Evolutionary conservation across 2,113 vertebrate genomes (phyloP), one percentile per base, ranked within the genome.

Genomic region (Echinops telfairi): DNA sequence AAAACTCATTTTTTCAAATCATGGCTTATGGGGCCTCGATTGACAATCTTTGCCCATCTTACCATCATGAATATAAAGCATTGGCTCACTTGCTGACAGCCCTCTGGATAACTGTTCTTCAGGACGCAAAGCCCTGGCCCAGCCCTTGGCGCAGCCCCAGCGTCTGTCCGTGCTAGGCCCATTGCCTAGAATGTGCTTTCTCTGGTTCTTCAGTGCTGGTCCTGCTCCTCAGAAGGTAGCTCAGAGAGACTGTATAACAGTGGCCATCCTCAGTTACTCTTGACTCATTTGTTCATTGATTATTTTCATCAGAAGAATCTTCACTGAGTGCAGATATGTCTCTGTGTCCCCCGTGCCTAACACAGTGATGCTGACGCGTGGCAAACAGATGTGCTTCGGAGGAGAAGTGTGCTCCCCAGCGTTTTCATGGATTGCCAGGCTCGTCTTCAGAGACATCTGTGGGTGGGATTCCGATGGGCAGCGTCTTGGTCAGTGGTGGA

Each of bases 1-100:
- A 83, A 92, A 75, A 62, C 25, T 82, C 29, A 31, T 78, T 80
- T 92, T 60, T 81, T 77, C 47, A 53, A 53, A 31, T 62, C 36
- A 20, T 53, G 23, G 62, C 31, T 81, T 31, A 58, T 38, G 60
- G 71, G 58, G 14, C 14, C 47, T 84, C 75, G 25, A 68, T n/a
- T 81, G 73, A 29, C 23, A 20, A 20, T 33, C 87, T 22, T 53
- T 71, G 25, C 8, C 11, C 31, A 29, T 6, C 17, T 66, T n/a
- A 79, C 64, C 19, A 29, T 14, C 64, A 64, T 43, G 66, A 82
- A 11, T 53, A 25, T 53, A 33, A 79, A 79, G 88, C 31, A 73
- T 64, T 29, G 38, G 17, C 19, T 2, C 20, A 14, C 33, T 38
- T 68, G 23, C 27, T 79, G 36, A 22, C 40, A n/a, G 62, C 23